Evolutionary conservation across 2,797 vertebrate species (phyloP).

Genomic region (Oophaga sylvatica): DNA sequence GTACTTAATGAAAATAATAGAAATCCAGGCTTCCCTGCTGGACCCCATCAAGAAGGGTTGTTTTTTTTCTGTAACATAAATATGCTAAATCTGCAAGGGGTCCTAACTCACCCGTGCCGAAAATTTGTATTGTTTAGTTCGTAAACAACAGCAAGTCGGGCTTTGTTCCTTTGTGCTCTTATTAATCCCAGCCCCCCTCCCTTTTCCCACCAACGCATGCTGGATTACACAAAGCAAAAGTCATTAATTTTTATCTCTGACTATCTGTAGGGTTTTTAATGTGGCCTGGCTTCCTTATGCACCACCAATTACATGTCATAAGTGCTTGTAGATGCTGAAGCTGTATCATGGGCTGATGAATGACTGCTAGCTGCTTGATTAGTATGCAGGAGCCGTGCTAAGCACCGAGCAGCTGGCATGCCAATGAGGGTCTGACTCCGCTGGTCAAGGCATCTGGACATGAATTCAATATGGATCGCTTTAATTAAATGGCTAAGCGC

Average conservation of each 20-base stretch:
- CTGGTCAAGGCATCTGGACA: slow-evolving; percentile 82
- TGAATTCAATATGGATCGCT: slow-evolving; percentile 84
- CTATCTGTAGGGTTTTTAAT: slow-evolving; percentile 85
- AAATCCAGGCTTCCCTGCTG: slow-evolving; percentile 67
- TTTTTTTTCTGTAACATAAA: slow-evolving; percentile 74
- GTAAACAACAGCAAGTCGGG: slow-evolving; percentile 79
- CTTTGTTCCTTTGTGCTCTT: slow-evolving; percentile 83
- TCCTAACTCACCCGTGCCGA: slow-evolving; percentile 76
- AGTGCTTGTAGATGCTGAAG: slow-evolving; percentile 83
- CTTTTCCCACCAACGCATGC: slow-evolving; percentile 70
- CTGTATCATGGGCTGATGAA: slow-evolving; percentile 79
- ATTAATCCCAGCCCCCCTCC: slow-evolving; percentile 74
- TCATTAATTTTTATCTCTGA: slow-evolving; percentile 88
- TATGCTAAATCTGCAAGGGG: slow-evolving; percentile 74
- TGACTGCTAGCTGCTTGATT: slow-evolving; percentile 79
- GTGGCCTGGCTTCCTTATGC: slow-evolving; percentile 84
- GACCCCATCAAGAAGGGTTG: slow-evolving; percentile 68
- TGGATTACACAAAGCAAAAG: slow-evolving; percentile 86
- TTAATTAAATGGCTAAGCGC: slow-evolving; percentile 82
- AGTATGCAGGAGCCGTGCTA: slow-evolving; percentile 76
- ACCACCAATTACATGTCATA: slow-evolving; percentile 86
- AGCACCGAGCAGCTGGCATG: slow-evolving; percentile 81
- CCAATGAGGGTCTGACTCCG: slow-evolving; percentile 79
- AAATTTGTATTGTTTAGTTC: slow-evolving; percentile 77
- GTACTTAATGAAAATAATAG: slow-evolving; percentile 51